A percentile compares a stretch with the other conserved stretches of the same genome.
These are phyloP conservation scores for Epinotia ramella DNA, from an alignment of 2,888 invertebrate genomes.

Conservation along the genomic window DNA sequence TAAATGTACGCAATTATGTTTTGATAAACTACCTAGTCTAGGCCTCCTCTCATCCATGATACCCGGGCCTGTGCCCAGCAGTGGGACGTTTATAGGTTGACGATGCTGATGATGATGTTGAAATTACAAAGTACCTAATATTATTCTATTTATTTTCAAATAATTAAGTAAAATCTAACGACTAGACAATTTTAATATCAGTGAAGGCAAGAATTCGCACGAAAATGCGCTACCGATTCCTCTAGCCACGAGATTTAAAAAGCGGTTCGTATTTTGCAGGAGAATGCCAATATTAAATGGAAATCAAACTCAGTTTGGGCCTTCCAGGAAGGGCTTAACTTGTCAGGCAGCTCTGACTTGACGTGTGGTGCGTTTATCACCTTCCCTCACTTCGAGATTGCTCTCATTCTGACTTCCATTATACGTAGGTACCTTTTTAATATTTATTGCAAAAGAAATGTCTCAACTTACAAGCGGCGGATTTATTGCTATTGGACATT, in stretches of 20 bases:
- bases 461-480: neutral
- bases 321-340: conserved; percentile 27
- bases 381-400: conserved; percentile 19
- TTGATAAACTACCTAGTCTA: too few species aligned
- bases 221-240: neutral
- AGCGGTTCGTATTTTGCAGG: neutral
- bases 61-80: too few species aligned
- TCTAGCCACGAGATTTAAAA: neutral
- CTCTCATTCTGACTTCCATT: neutral
- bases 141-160: neutral
- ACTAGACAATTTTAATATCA: neutral
- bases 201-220: neutral
- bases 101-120: too few species aligned
- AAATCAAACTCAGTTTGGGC: conserved; percentile 20
- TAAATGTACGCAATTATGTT: too few species aligned
- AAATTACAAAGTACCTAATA: neutral
- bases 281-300: conserved; percentile 22
- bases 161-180: neutral
- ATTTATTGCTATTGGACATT: neutral
- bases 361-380: conserved; percentile 32
- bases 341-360: conserved; percentile 21
- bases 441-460: neutral
- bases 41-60: too few species aligned
- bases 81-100: too few species aligned
- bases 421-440: neutral